A percentile compares a stretch with the other conserved stretches of the same genome.
phyloP scores from a whole-genome alignment of 2,888 invertebrate genomes.

The Protophormia terraenovae region DNA sequence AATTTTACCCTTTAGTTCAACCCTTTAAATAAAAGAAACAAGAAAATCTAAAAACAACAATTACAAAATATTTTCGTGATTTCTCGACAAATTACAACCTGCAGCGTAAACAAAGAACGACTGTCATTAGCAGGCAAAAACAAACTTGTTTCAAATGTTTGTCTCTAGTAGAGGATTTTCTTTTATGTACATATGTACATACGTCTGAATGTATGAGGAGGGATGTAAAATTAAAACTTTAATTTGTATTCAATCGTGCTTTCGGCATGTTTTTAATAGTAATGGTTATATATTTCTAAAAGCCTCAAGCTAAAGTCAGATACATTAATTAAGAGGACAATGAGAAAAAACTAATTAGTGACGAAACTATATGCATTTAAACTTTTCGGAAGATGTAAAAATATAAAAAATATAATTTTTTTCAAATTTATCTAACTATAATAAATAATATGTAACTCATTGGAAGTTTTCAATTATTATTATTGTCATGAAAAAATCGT shows the following conservation, averaged over 20 bases:
- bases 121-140: slow-evolving; percentile 55
- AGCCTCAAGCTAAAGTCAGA: background rate
- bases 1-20: background rate
- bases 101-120: slow-evolving; percentile 49
- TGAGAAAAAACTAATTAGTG: too few relatives aligned
- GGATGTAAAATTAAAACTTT: background rate
- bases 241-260: slow-evolving; percentile 15
- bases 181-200: background rate
- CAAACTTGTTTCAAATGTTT: slow-evolving; percentile 8
- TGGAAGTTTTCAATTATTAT: too few relatives aligned
- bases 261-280: background rate
- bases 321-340: background rate
- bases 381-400: too few relatives aligned
- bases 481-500: too few relatives aligned
- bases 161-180: background rate
- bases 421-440: too few relatives aligned
- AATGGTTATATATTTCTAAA: background rate
- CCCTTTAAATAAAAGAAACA: slow-evolving; percentile 36
- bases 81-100: slow-evolving; percentile 58
- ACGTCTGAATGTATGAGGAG: too few relatives aligned
- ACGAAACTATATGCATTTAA: too few relatives aligned
- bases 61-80: slow-evolving; percentile 3
- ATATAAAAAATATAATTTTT: too few relatives aligned
- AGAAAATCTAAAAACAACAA: background rate
- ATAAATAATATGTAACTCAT: too few relatives aligned